phyloP scores from a whole-genome alignment of 2,888 invertebrate species.

The Agrochola macilenta region DNA sequence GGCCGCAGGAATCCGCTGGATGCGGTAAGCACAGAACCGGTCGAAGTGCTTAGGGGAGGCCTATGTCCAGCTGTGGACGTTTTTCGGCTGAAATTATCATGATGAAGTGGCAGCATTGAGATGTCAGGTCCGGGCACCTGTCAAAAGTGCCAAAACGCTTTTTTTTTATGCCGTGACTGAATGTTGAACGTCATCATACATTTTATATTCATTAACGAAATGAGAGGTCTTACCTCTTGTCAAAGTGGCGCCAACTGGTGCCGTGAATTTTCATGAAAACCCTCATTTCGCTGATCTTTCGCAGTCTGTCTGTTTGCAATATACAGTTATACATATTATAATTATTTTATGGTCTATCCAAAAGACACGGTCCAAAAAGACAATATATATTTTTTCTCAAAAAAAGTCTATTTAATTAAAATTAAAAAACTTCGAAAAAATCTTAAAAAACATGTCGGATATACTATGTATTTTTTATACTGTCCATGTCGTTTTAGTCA shows the following conservation, averaged over 20 bases:
- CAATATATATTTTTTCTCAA: not conserved
- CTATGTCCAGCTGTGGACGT: no score
- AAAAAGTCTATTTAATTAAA: not conserved
- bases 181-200: not conserved
- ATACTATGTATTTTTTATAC: slow-evolving; percentile 27
- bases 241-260: not conserved
- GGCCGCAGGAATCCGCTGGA: no score
- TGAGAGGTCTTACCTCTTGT: not conserved
- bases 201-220: not conserved
- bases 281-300: not conserved
- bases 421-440: not conserved
- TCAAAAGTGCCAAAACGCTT: not conserved
- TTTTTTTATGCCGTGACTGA: not conserved
- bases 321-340: not conserved
- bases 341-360: not conserved
- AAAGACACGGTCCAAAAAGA: not conserved
- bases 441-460: slow-evolving; percentile 11
- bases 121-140: not conserved
- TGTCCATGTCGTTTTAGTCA: slow-evolving; percentile 16
- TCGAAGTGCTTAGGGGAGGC: no score
- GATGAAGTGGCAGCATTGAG: not conserved
- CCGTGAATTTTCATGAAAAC: not conserved
- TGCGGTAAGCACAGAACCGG: no score
- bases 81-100: no score
- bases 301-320: slow-evolving; percentile 11